Evolutionary conservation across 2,113 vertebrate species (phyloP), one percentile per base, ranked within the genome.

Genomic region (Phrynocephalus versicolor): DNA sequence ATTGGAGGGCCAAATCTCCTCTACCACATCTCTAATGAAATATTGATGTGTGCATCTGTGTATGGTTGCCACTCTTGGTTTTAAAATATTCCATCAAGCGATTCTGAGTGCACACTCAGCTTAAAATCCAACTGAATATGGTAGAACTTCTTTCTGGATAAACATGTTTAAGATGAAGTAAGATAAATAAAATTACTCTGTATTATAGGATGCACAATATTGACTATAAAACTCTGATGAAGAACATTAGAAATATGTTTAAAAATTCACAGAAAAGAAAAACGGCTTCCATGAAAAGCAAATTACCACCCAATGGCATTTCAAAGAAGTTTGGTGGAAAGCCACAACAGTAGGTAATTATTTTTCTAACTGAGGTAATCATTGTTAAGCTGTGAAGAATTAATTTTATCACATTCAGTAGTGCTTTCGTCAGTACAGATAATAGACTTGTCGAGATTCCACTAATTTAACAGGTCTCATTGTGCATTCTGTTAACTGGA

Each of bases 321-420:
- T 74, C 88, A 91, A 78, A 81, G 64, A 86, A 88, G 84, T 86
- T 76, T 90, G 82, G 80, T 65, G 89, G 86, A 87, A 92, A 92
- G 88, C 51, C 75, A 90, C 91, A 81, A 79, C 85, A 86, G 89
- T 90, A 92, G 82, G 90, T 93, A 93, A 93, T 93, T 94, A 90
- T 93, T 90, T 92, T 93, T 93, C 91, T 89, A 92, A 94, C 91
- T 91, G 85, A 93, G 88, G 70, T 87, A 93, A 94, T 90, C 82
- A 88, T 88, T 93, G 85, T 90, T 94, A 90, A 90, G 86, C 89
- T 91, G 74, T 87, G 89, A 91, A 89, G 88, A 93, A 88, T 94
- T 92, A 93, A 94, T 94, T 94, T 92, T 92, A 86, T 89, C 91
- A 88, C 88, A 87, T 93, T 92, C 83, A 92, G 69, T 81, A 88